Conservation (phyloP, 2,888 invertebrate species). For the Chalcosyrphus nemorum region DNA sequence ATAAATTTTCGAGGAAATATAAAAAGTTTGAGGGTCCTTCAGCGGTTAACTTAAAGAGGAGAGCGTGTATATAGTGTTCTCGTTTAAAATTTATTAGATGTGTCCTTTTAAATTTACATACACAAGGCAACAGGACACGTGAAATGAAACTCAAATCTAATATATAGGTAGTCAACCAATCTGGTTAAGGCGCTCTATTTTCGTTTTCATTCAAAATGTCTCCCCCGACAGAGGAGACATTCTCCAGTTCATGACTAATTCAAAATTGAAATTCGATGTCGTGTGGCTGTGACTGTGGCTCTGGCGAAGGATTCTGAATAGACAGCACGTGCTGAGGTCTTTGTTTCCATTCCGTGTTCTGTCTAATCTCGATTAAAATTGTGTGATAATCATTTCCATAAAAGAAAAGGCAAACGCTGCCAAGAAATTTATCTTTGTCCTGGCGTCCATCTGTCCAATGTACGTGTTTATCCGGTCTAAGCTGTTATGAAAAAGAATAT, state of each 20-base stretch:
- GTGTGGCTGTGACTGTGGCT: neutral
- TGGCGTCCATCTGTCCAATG: conserved; percentile 12
- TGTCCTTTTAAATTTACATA: neutral
- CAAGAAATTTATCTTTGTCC: neutral
- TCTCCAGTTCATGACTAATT: neutral
- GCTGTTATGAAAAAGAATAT: neutral
- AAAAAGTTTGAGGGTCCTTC: neutral
- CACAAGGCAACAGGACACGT: neutral
- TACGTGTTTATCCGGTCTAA: neutral
- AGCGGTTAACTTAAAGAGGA: neutral
- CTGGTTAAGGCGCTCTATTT: neutral
- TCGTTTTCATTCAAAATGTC: neutral
- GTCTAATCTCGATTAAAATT: neutral
- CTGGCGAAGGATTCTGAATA: neutral
- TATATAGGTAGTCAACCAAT: conserved; percentile 24
- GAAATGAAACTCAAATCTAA: conserved; percentile 14
- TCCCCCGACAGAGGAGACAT: neutral
- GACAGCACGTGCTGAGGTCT: conserved; percentile 4
- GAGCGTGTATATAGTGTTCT: neutral
- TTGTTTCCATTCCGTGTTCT: conserved; percentile 6
- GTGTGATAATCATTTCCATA: conserved; percentile 15
- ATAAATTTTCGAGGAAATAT: neutral
- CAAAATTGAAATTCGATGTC: neutral
- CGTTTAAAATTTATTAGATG: neutral
- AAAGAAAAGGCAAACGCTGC: neutral